phyloP scores from a whole-genome alignment of 2,888 invertebrate genomes.

The Hemistola chrysoprasaria region DNA sequence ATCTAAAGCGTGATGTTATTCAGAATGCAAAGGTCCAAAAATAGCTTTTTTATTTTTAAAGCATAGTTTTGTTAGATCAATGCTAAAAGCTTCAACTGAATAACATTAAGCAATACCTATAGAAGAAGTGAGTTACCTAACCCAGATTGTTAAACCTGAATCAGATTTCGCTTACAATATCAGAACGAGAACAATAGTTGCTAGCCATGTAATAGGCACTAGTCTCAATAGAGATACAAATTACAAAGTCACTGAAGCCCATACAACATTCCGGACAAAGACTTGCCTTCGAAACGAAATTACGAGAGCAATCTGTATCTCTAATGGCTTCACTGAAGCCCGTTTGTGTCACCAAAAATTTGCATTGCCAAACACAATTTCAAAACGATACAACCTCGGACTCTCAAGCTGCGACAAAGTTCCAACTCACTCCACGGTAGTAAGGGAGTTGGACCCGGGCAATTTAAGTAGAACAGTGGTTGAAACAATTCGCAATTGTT shows the following conservation, averaged over 20 bases:
- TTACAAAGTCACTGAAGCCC: constrained; percentile 61
- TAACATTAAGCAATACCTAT: constrained; percentile 4
- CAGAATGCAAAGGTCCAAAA: too few species aligned
- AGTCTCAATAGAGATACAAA: constrained; percentile 56
- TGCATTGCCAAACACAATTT: constrained; percentile 56
- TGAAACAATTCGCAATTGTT: constrained; percentile 63
- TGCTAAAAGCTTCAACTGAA: background rate
- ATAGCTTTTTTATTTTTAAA: too few species aligned
- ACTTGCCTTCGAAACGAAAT: constrained; percentile 78
- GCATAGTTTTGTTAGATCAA: too few species aligned
- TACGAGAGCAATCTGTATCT: constrained; percentile 73
- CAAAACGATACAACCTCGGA: constrained; percentile 43
- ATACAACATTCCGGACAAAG: constrained; percentile 57
- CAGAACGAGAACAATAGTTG: constrained; percentile 42
- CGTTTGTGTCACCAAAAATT: constrained; percentile 74
- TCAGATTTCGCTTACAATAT: constrained; percentile 49
- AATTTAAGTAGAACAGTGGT: constrained; percentile 33
- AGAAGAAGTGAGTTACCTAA: constrained; percentile 17
- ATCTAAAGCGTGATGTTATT: too few species aligned
- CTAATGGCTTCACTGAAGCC: constrained; percentile 67
- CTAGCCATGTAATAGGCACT: constrained; percentile 33
- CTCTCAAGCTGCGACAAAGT: constrained; percentile 47
- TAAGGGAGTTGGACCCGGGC: constrained; percentile 47
- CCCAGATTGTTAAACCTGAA: constrained; percentile 22
- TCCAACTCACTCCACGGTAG: constrained; percentile 24